These are phyloP conservation scores for Platerodrilus igneus DNA, from an alignment of 2,888 invertebrate genomes.

Conservation along the genomic window DNA sequence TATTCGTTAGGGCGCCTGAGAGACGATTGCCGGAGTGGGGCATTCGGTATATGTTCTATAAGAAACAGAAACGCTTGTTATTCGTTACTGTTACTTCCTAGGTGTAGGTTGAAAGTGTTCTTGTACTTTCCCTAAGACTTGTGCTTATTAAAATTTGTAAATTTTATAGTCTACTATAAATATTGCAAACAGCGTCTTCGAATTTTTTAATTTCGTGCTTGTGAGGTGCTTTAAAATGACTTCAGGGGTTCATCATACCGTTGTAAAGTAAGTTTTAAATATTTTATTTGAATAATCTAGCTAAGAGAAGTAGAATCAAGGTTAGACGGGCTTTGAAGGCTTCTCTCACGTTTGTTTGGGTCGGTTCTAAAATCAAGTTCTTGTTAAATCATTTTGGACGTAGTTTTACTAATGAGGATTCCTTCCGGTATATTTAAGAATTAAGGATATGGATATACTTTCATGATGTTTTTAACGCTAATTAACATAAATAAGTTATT, in stretches of 20 bases:
- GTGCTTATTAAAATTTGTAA: background rate
- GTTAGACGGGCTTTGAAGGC: no score
- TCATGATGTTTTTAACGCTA: no score
- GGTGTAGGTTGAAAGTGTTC: slow-evolving; percentile 18
- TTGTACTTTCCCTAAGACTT: slow-evolving; percentile 1
- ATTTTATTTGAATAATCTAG: no score
- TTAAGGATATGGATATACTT: no score
- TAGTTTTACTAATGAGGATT: no score
- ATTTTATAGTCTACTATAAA: background rate
- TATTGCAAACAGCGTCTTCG: slow-evolving; percentile 2
- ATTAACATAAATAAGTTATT: no score
- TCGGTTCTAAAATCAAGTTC: no score
- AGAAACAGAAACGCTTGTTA: slow-evolving; percentile 20
- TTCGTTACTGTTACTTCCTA: slow-evolving; percentile 21
- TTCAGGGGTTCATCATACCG: slow-evolving; percentile 53
- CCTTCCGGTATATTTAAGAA: no score
- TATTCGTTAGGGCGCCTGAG: slow-evolving; percentile 21
- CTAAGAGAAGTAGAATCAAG: no score
- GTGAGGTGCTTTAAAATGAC: slow-evolving; percentile 42
- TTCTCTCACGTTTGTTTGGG: no score
- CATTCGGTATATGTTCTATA: slow-evolving; percentile 28
- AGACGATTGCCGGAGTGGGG: slow-evolving; percentile 27
- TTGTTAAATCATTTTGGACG: no score
- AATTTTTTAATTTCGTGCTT: slow-evolving; percentile 12
- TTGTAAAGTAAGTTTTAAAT: slow-evolving; percentile 50